Evolutionary conservation across 2,888 invertebrate genomes (phyloP).

Genomic region (Timandra comae): DNA sequence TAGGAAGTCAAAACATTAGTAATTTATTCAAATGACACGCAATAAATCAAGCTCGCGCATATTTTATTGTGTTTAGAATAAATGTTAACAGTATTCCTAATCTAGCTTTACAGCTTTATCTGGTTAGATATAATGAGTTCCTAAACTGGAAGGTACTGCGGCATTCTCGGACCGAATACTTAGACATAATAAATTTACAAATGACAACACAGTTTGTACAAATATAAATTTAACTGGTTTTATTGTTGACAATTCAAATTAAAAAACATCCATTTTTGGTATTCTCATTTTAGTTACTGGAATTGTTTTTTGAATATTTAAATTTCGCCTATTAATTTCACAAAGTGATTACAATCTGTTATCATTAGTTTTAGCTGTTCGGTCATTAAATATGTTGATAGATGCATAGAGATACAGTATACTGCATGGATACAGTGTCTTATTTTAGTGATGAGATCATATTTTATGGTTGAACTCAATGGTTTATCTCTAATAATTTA

Average conservation of each 20-base stretch:
- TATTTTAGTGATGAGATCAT: constrained; percentile 19
- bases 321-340: too few species aligned
- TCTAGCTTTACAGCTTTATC: constrained; percentile 47
- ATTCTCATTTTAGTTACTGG: too few species aligned
- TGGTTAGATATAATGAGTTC: constrained; percentile 65
- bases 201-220: constrained; percentile 25
- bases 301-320: too few species aligned
- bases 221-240: too few species aligned
- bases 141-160: constrained; percentile 54
- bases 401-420: too few species aligned
- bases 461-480: constrained; percentile 16
- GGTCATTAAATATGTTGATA: too few species aligned
- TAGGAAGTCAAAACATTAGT: constrained; percentile 24
- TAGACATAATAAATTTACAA: constrained; percentile 33
- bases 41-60: too few species aligned
- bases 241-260: too few species aligned
- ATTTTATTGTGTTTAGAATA: constrained; percentile 13
- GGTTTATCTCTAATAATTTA: constrained; percentile 17
- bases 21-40: constrained; percentile 22
- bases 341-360: too few species aligned
- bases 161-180: constrained; percentile 52
- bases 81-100: constrained; percentile 38
- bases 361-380: too few species aligned
- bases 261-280: too few species aligned
- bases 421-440: too few species aligned